Base-by-base conservation (phyloP, 2,113 vertebrate species). In the Corythornis madagascariensis region DNA sequence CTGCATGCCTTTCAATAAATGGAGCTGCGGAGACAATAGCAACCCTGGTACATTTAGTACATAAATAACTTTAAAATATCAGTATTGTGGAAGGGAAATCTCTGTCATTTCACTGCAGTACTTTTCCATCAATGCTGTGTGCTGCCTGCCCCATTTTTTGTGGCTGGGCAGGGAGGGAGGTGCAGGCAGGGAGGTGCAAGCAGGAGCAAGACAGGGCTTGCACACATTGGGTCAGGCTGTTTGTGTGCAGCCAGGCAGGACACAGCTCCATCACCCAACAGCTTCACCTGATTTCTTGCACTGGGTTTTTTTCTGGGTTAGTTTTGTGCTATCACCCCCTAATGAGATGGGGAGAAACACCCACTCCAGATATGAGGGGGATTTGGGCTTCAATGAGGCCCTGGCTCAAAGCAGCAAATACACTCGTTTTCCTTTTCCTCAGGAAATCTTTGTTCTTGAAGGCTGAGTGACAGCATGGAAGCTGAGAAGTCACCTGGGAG, bases 21-120 rank as follows among this genome's bases (percentile, higher is more conserved):
- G 40, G 75, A 61, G 83, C 70, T 82, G 82, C 1, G 4, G 89
- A 77, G 78, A 78, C 77, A 91, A 63, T 17, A 64, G 83, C 73
- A 67, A 64, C 73, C 80, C 77, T 28, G 60, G 59, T 48, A 84
- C 65, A 42, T 43, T 66, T n/a, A 69, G 81, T 45, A 43, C 77
- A 59, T 78, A 69, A 92, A 88, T 83, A 84, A 86, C 73, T 57
- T 73, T 38, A 48, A 84, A 96, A 80, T 77, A 70, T 47, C 55
- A 8, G 87, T 17, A 20, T 31, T 52, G 56, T 29, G 81, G 81
- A 61, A 86, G 69, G 91, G 50, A 70, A 61, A 57, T 76, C 69
- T 74, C 87, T 83, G 91, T 38, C 72, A 56, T 33, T 86, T 66
- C 80, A 18, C 78, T 48, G 75, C 52, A 11, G 86, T 65, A 69